Conservation (phyloP, 2,113 vertebrate species). For the Dromaius novaehollandiae region DNA sequence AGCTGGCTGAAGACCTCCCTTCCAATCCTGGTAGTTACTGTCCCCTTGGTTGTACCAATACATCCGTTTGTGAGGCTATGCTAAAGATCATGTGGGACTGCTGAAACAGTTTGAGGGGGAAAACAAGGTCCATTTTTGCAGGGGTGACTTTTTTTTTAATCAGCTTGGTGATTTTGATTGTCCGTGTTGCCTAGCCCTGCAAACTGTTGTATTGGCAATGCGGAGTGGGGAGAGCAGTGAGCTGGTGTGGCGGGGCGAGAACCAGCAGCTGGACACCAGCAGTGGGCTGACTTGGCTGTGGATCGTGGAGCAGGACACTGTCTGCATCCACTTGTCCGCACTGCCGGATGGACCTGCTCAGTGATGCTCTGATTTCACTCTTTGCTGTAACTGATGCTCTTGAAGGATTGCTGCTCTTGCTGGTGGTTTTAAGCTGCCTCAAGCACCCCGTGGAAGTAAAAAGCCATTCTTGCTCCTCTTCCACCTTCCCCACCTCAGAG, state of each 20-base stretch:
- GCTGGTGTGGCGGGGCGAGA: background rate
- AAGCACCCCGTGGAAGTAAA: no score
- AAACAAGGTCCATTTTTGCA: background rate
- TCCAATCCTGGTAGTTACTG: background rate
- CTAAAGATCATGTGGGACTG: background rate
- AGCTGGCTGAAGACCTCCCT: background rate
- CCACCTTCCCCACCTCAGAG: no score
- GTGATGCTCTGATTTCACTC: no score
- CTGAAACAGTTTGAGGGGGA: background rate
- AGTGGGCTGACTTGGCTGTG: no score
- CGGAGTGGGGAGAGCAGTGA: background rate
- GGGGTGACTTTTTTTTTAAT: background rate
- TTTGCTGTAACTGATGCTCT: no score
- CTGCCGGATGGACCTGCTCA: no score
- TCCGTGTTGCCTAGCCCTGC: background rate
- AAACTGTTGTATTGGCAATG: no score
- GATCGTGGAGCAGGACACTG: no score
- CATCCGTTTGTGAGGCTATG: fast-evolving
- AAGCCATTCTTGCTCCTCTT: no score
- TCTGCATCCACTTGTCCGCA: no score
- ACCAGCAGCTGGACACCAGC: background rate
- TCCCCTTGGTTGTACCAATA: fast-evolving
- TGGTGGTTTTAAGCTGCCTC: no score
- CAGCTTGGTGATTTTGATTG: background rate
- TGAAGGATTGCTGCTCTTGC: no score